Conservation (phyloP, 2,797 vertebrate genomes). For the Ptychadena robeensis region DNA sequence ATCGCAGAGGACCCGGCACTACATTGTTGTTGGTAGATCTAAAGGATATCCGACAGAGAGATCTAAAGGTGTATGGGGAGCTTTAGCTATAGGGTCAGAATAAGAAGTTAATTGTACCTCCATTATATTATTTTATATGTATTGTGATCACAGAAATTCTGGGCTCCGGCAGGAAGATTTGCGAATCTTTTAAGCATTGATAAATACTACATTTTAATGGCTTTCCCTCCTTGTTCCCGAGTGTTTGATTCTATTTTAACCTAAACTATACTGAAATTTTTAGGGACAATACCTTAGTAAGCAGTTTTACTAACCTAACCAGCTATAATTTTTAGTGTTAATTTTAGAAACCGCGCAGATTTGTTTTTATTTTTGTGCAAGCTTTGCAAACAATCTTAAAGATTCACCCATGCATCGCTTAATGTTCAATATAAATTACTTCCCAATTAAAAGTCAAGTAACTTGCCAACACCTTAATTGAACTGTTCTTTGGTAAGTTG, state of each 20-base stretch:
- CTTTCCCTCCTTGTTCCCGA: constrained; percentile 7
- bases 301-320: constrained; percentile 11
- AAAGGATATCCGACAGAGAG: too few species aligned
- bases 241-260: constrained; percentile 12
- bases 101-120: background rate
- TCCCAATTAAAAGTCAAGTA: constrained; percentile 24
- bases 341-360: background rate
- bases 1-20: too few species aligned
- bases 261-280: background rate
- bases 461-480: constrained; percentile 40
- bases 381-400: constrained; percentile 10
- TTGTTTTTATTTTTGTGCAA: constrained; percentile 5
- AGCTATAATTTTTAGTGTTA: constrained; percentile 16
- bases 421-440: constrained; percentile 39
- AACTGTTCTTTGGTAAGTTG: constrained; percentile 10
- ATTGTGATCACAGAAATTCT: background rate
- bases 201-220: constrained; percentile 10
- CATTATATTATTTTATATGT: background rate
- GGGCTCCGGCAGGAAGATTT: background rate
- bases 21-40: too few species aligned
- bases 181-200: constrained; percentile 14
- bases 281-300: constrained; percentile 11
- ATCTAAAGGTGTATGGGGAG: too few species aligned
- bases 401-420: constrained; percentile 9
- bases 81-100: too few species aligned